Percentiles rank a stretch among this genome's conserved stretches.
Conservation (phyloP, 2,888 invertebrate genomes). For the Harmothoe impar region DNA sequence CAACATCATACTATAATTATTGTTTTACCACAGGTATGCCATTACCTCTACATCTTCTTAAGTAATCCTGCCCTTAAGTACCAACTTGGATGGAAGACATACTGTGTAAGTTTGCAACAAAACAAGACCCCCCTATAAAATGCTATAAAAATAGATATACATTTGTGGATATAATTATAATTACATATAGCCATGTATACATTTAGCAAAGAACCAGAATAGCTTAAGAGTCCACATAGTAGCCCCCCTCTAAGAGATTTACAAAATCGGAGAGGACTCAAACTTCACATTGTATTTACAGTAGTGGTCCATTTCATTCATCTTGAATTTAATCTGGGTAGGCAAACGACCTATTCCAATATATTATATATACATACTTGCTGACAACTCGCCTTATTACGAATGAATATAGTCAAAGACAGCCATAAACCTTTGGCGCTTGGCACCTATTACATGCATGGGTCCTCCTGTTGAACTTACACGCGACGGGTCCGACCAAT, state of each 20-base stretch:
- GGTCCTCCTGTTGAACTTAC: no score
- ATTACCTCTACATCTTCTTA: neutral
- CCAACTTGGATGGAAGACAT: slow-evolving; percentile 42
- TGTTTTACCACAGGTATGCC: neutral
- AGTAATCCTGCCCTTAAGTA: slow-evolving; percentile 40
- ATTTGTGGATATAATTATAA: slow-evolving; percentile 1
- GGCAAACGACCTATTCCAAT: neutral
- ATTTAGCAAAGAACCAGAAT: slow-evolving; percentile 4
- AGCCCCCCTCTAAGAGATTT: neutral
- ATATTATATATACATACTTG: neutral
- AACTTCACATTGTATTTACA: neutral
- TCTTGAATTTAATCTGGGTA: neutral
- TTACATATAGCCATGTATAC: slow-evolving; percentile 8
- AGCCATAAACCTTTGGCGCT: no score
- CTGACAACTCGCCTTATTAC: neutral
- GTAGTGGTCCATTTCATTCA: neutral
- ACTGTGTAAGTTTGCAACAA: slow-evolving; percentile 33
- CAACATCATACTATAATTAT: neutral
- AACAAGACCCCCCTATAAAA: slow-evolving; percentile 26
- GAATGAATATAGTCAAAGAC: no score
- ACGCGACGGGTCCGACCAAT: no score
- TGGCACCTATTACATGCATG: no score
- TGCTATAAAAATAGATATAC: slow-evolving; percentile 42
- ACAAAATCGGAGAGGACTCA: neutral
- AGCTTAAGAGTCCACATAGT: neutral